Evolutionary conservation across 2,888 invertebrate species (phyloP).

Genomic region (Busseola fusca): DNA sequence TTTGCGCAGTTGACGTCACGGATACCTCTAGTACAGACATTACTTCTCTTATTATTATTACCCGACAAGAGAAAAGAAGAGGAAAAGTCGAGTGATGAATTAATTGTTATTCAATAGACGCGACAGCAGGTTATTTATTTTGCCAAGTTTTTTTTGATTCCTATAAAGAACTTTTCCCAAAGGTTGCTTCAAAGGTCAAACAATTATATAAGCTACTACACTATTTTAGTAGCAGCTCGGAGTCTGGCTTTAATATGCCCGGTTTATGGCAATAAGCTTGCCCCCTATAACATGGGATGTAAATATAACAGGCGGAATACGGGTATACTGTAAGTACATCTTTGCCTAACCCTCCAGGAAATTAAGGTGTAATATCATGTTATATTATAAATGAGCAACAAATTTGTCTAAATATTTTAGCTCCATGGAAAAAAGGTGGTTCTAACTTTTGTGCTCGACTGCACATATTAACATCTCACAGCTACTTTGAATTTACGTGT

Average conservation of each 20-base stretch:
- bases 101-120: background rate
- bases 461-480: conserved; percentile 55
- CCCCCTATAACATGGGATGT: background rate
- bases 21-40: too few relatives aligned
- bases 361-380: background rate
- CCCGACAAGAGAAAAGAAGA: background rate
- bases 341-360: background rate
- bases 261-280: background rate
- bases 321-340: background rate
- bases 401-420: background rate
- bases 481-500: conserved; percentile 48
- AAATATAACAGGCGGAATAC: background rate
- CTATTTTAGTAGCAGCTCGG: background rate
- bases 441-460: conserved; percentile 27
- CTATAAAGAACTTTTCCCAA: background rate
- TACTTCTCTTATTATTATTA: too few relatives aligned
- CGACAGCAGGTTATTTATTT: background rate
- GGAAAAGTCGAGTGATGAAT: background rate
- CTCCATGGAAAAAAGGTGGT: background rate
- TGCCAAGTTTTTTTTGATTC: background rate
- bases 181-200: background rate
- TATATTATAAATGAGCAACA: background rate
- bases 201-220: background rate
- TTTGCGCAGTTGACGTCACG: too few relatives aligned
- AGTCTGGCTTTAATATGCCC: background rate